phyloP scores from a whole-genome alignment of 2,888 invertebrate genomes.

The Lymantria monacha region DNA sequence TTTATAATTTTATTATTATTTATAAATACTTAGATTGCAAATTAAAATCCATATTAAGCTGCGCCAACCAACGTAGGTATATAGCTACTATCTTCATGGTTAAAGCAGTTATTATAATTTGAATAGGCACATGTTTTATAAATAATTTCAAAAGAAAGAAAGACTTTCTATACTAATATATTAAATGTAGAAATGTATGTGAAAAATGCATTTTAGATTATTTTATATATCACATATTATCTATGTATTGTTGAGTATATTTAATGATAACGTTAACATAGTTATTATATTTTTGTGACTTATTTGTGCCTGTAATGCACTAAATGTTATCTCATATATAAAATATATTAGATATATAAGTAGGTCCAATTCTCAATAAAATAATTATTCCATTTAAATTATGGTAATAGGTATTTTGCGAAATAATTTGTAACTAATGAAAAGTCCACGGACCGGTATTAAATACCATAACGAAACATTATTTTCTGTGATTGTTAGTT shows the following conservation, averaged over 20 bases:
- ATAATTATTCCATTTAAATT: slow-evolving; percentile 15
- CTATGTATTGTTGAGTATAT: not conserved
- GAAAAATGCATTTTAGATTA: slow-evolving; percentile 9
- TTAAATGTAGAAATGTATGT: not conserved
- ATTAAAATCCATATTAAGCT: too few relatives aligned
- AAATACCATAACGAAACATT: slow-evolving; percentile 42
- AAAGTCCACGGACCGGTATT: slow-evolving; percentile 17
- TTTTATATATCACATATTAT: not conserved
- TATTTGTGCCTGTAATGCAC: slow-evolving; percentile 15
- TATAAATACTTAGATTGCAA: too few relatives aligned
- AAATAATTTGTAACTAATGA: not conserved
- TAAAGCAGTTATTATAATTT: too few relatives aligned
- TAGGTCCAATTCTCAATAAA: slow-evolving; percentile 17
- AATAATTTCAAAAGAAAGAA: too few relatives aligned
- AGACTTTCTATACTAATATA: too few relatives aligned
- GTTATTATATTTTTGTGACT: slow-evolving; percentile 14
- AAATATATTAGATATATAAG: slow-evolving; percentile 12
- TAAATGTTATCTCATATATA: slow-evolving; percentile 7
- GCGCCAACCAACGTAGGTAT: too few relatives aligned
- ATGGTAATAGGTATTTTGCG: not conserved
- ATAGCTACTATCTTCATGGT: too few relatives aligned
- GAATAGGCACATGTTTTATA: too few relatives aligned
- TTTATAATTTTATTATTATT: too few relatives aligned
- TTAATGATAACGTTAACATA: slow-evolving; percentile 6
- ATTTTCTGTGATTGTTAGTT: slow-evolving; percentile 48